phyloP scores from a whole-genome alignment of 2,797 vertebrate species.

The Channa striata region DNA sequence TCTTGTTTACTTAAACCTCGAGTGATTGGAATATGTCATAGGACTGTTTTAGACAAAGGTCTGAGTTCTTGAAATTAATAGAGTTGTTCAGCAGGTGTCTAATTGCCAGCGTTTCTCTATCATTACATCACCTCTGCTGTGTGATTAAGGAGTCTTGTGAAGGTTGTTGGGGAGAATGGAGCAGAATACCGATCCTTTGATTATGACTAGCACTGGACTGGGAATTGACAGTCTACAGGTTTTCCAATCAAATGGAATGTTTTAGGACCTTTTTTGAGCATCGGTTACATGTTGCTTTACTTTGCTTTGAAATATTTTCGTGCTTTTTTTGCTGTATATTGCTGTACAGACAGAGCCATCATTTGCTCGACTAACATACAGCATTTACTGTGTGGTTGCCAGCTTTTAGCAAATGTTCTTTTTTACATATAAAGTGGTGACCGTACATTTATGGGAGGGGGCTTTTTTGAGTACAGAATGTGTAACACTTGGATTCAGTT shows the following conservation, averaged over 20 bases:
- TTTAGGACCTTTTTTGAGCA: constrained; percentile 28
- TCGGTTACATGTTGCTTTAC: constrained; percentile 24
- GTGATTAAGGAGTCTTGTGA: constrained; percentile 65
- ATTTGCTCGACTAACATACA: not conserved
- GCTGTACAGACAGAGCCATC: not conserved
- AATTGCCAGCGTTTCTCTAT: constrained; percentile 74
- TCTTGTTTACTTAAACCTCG: not conserved
- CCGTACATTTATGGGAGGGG: not conserved
- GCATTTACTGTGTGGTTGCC: not conserved
- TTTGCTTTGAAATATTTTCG: constrained; percentile 13
- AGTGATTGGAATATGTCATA: constrained; percentile 1
- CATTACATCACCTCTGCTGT: constrained; percentile 72
- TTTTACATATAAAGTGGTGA: not conserved
- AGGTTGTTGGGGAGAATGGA: constrained; percentile 56
- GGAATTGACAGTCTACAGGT: constrained; percentile 52
- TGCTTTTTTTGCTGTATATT: not conserved
- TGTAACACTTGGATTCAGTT: constrained; percentile 3
- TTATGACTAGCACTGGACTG: constrained; percentile 50
- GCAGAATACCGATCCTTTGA: constrained; percentile 67
- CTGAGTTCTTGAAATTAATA: constrained; percentile 42
- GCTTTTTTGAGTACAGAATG: not conserved
- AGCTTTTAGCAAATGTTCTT: no score
- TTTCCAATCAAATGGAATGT: constrained; percentile 48
- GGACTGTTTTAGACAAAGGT: constrained; percentile 17
- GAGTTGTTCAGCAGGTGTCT: constrained; percentile 66